These are phyloP conservation scores for Holotrichia oblita DNA, from an alignment of 1,140 invertebrate genomes.

Conservation along the genomic window DNA sequence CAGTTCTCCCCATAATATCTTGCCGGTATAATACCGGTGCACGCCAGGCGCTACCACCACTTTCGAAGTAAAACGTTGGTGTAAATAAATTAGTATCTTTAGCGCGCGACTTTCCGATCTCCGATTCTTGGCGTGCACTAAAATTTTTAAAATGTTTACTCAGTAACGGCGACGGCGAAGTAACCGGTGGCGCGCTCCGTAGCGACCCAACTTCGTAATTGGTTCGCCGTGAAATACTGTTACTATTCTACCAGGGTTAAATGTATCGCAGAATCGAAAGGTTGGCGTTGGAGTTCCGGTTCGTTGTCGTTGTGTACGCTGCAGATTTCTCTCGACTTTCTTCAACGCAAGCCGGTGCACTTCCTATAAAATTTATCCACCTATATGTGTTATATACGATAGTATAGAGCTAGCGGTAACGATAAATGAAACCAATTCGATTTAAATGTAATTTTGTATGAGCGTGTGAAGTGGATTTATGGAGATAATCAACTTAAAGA, in stretches of 20 bases:
- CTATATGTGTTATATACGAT: not conserved
- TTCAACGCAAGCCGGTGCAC: no score
- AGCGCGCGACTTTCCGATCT: not conserved
- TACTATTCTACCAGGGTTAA: not conserved
- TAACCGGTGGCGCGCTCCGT: no score
- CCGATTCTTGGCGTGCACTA: not conserved
- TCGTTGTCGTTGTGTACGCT: not conserved
- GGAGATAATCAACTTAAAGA: not conserved
- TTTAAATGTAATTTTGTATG: not conserved
- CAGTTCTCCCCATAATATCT: no score
- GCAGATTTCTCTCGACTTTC: not conserved
- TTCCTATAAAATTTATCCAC: not conserved
- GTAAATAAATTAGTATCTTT: constrained; percentile 18
- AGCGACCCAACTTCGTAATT: not conserved
- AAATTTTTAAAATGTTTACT: constrained; percentile 18
- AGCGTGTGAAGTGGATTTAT: not conserved
- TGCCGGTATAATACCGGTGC: no score
- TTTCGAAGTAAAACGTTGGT: not conserved
- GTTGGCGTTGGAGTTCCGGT: not conserved
- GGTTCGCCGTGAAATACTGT: not conserved
- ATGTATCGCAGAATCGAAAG: constrained; percentile 3
- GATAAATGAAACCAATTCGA: not conserved
- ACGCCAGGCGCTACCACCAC: no score
- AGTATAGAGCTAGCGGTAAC: not conserved
- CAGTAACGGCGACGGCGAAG: not conserved